Conservation (phyloP, 2,113 vertebrate genomes). For the Pristiophorus japonicus region DNA sequence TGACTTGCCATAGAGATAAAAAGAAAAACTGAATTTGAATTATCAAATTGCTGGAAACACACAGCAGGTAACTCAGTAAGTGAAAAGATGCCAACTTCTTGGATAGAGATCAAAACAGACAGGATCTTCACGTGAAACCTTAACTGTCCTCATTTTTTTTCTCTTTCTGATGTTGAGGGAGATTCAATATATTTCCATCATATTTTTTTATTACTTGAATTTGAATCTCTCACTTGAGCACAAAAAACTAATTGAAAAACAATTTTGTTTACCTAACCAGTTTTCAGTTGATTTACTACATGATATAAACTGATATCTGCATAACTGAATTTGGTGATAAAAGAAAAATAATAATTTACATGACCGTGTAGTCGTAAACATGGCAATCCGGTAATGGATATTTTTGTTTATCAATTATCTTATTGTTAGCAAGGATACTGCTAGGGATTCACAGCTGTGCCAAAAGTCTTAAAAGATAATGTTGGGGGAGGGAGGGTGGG, state of each 20-base stretch:
- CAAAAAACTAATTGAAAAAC: not conserved
- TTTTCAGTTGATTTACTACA: not conserved
- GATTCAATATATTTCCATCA: not conserved
- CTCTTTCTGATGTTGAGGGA: not conserved
- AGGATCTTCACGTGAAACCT: not conserved
- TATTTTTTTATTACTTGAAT: not conserved
- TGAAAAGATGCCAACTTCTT: not conserved
- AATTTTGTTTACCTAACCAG: not conserved
- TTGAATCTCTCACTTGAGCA: not conserved
- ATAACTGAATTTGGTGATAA: not conserved
- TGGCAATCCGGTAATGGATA: no score
- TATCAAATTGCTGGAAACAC: not conserved
- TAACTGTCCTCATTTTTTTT: not conserved
- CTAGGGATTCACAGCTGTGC: no score
- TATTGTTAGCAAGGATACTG: no score
- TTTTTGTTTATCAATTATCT: no score
- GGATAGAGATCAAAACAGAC: not conserved
- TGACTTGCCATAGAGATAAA: not conserved
- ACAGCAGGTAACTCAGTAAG: not conserved
- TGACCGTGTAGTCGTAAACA: no score
- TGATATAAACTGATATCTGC: not conserved
- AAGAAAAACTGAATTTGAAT: not conserved
- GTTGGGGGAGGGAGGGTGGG: no score
- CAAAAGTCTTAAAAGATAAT: no score
- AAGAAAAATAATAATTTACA: not conserved